A percentile compares a stretch with the other conserved stretches of the same genome.
Conservation (phyloP, 2,888 invertebrate genomes). For the Panopea generosa region DNA sequence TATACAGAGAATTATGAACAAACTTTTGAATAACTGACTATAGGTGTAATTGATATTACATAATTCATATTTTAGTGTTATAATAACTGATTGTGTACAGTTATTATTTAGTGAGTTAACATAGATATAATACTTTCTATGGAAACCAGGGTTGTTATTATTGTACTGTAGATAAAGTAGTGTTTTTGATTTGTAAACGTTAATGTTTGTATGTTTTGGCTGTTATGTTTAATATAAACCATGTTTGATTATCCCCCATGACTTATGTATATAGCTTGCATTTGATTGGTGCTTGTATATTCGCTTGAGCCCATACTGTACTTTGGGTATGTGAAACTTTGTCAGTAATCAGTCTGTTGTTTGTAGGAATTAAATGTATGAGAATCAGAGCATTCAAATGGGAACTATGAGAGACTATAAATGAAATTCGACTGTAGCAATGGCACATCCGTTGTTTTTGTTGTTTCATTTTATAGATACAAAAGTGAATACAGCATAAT, state of each 20-base stretch:
- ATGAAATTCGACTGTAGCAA: constrained; percentile 26
- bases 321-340: constrained; percentile 10
- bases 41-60: too few species aligned
- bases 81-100: constrained; percentile 7
- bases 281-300: constrained; percentile 58
- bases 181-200: constrained; percentile 34
- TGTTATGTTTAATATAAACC: constrained; percentile 14
- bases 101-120: constrained; percentile 7
- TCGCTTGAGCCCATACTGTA: constrained; percentile 25
- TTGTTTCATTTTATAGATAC: constrained; percentile 10
- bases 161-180: constrained; percentile 40
- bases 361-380: background rate
- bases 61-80: too few species aligned
- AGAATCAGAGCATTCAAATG: too few species aligned
- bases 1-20: too few species aligned
- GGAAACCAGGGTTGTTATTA: constrained; percentile 53
- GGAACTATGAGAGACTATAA: too few species aligned
- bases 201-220: constrained; percentile 48
- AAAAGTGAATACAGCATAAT: constrained; percentile 58
- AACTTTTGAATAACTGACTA: too few species aligned
- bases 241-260: constrained; percentile 31
- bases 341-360: background rate
- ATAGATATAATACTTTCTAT: constrained; percentile 37
- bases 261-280: constrained; percentile 50
- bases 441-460: constrained; percentile 19